Evolutionary conservation across 2,888 invertebrate species (phyloP), one percentile per base, ranked within the genome.

Genomic region (Megamerina dolium): DNA sequence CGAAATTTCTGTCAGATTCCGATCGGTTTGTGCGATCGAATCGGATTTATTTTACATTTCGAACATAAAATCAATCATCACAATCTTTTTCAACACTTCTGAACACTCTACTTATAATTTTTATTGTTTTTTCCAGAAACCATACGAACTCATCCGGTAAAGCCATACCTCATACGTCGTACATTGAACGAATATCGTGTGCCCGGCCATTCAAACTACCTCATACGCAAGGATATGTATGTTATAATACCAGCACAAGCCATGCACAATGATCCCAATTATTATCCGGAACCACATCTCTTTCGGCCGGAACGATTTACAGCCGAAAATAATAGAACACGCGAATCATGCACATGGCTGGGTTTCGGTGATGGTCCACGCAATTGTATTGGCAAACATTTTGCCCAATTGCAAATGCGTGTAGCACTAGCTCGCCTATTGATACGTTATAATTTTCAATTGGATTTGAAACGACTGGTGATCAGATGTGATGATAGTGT

Each of bases 241-340:
- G 41, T 79, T 4, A 70, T 77, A 14, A 73, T 81, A 32, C 78
- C 80, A 9, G 70, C 74, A 6, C 73, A 75, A 50, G 75, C 76
- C 18, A 76, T 81, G 51, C 81, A 82, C 50, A 77, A 76, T 61
- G 80, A 81, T 56, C 75, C 78, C 0, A 72, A 75, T 2, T 70
- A 76, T 54, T 81, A 77, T 52, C 77, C 78, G 0, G 73, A 83
- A 9, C 83, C 83, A 1, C 73, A 78, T 2, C 71, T 72, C 23
- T 82, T 82, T 48, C 74, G 77, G 39, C 82, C 82, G 0, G 78
- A 81, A 18, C 71, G 82, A 49, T 82, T 81, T 61, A 61, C 72
- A 1, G 64, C 72, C 5, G 75, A 76, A 44, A 74, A 75, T 20
- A 78, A 77, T 49, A 68, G 73, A 0, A 71, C 68, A 20, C 56